phyloP scores from a whole-genome alignment of 2,888 invertebrate species.

The Monochamus alternatus region DNA sequence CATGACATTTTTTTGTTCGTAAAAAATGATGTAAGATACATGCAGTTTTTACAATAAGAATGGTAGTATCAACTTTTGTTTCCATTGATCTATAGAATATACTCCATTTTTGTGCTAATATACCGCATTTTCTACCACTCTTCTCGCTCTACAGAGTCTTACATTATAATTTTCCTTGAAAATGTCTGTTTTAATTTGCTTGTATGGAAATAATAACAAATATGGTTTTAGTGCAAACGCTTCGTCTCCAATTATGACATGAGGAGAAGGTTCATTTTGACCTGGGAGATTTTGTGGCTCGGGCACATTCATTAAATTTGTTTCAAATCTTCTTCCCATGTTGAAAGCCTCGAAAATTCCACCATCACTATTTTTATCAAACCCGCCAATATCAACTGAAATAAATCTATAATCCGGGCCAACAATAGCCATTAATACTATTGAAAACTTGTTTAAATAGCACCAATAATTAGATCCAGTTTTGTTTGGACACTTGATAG shows the following conservation, averaged over 20 bases:
- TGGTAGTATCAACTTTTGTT: too few relatives aligned
- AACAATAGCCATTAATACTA: conserved; percentile 53
- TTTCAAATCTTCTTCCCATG: too few relatives aligned
- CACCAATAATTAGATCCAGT: conserved; percentile 52
- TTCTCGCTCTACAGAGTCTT: too few relatives aligned
- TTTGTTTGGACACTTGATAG: too few relatives aligned
- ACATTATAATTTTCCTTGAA: too few relatives aligned
- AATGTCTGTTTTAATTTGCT: conserved; percentile 1
- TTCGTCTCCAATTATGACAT: too few relatives aligned
- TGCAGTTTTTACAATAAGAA: too few relatives aligned
- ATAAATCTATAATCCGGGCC: too few relatives aligned
- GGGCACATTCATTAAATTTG: too few relatives aligned
- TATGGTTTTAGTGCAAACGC: conserved; percentile 42
- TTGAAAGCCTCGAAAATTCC: conserved; percentile 41
- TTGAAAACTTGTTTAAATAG: conserved; percentile 56
- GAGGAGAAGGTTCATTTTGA: too few relatives aligned
- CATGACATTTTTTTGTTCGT: conserved; percentile 24
- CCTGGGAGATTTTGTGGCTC: too few relatives aligned
- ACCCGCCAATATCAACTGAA: conserved; percentile 52
- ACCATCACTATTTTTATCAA: conserved; percentile 54
- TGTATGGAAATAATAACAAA: conserved; percentile 42
- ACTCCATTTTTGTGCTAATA: conserved; percentile 39
- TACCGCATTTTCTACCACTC: conserved; percentile 49
- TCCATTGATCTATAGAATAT: too few relatives aligned
- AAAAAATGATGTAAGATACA: conserved; percentile 25